phyloP scores from a whole-genome alignment of 1,140 invertebrate genomes.

The Marisa cornuarietis region DNA sequence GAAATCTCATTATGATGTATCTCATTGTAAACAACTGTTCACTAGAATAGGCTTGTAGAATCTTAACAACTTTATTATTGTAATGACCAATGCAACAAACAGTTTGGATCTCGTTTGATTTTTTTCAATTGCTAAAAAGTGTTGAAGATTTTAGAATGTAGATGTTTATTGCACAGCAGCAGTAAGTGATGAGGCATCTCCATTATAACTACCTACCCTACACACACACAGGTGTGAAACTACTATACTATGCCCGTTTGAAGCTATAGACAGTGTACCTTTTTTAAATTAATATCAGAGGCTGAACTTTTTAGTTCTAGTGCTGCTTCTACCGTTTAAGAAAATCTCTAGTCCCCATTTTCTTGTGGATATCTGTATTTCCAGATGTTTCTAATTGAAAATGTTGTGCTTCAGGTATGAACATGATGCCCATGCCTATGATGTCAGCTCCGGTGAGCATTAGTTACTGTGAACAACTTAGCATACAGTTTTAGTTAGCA shows the following conservation, averaged over 20 bases:
- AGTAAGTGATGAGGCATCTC: too few relatives aligned
- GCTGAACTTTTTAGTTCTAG: not conserved
- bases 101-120: too few relatives aligned
- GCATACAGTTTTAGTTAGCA: not conserved
- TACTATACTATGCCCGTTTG: too few relatives aligned
- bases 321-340: not conserved
- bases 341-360: not conserved
- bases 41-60: not conserved
- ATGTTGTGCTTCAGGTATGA: constrained; percentile 7
- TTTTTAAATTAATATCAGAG: not conserved
- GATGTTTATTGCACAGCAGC: too few relatives aligned
- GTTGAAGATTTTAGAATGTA: too few relatives aligned
- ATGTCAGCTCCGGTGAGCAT: constrained; percentile 15
- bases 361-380: not conserved
- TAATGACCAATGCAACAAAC: not conserved
- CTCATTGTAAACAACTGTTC: too few relatives aligned
- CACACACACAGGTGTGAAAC: too few relatives aligned
- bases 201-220: too few relatives aligned
- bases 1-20: too few relatives aligned
- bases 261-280: not conserved
- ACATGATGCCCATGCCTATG: constrained; percentile 25
- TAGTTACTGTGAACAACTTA: not conserved
- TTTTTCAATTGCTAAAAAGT: too few relatives aligned
- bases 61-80: not conserved
- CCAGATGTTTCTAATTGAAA: too few relatives aligned